Conservation (phyloP, 2,113 vertebrate genomes). For the Fulmarus glacialis region DNA sequence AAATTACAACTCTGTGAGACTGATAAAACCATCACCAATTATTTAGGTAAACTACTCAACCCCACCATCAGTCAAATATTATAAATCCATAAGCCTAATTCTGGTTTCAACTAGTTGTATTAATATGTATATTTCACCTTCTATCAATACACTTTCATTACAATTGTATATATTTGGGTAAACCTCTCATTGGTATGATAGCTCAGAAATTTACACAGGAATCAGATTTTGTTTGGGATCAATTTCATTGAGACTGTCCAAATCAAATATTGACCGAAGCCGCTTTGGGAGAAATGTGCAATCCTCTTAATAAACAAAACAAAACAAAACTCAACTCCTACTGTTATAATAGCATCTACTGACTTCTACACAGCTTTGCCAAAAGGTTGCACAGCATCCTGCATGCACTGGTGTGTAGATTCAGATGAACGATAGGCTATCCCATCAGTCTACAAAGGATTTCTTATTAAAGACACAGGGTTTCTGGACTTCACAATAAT, state of each 20-base stretch:
- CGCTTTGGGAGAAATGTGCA: background rate
- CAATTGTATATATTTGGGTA: background rate
- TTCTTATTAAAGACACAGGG: background rate
- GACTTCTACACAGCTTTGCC: background rate
- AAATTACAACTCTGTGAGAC: background rate
- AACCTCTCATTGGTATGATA: background rate
- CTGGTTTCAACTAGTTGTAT: background rate
- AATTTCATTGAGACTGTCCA: background rate
- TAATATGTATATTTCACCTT: background rate
- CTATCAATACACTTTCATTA: background rate
- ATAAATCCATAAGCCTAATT: background rate
- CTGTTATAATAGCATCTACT: background rate
- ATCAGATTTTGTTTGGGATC: background rate
- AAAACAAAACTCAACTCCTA: background rate
- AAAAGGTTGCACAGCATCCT: background rate
- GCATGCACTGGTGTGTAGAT: background rate
- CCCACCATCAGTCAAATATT: background rate
- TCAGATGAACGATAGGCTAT: rapidly evolving
- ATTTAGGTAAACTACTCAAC: background rate
- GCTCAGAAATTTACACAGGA: background rate
- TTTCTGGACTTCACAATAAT: background rate
- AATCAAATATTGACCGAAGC: background rate
- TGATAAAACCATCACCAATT: background rate
- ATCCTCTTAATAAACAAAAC: background rate
- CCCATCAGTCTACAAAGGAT: background rate